Evolutionary conservation across 1,140 invertebrate species (phyloP), one percentile per base, ranked within the genome.

Genomic region (Colletes gigas): DNA sequence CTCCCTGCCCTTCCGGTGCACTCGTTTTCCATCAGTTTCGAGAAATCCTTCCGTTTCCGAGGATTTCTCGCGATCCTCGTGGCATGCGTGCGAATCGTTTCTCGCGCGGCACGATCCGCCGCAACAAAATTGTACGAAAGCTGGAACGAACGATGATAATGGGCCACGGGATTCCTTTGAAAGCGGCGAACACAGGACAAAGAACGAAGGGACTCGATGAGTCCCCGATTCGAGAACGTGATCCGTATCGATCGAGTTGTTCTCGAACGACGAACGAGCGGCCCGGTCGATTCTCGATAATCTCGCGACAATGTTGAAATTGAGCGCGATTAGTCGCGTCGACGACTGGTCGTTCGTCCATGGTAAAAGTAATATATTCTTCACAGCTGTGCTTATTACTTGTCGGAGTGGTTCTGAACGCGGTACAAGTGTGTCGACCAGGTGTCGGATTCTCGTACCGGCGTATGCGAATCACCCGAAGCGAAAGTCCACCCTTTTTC

Each of bases 101-200:
- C 1, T 50, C 65, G 44, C 30, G 68, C 76, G 63, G 44, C 77
- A 77, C 21, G 81, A 68, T 59, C 71, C 14, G 47, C n/a, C 9
- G 69, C 82, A 76, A 81, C 82, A 76, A 85, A 85, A 84, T 85
- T 85, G 77, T 55, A 81, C 69, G 75, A 62, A 78, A 52, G 67
- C 67, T 62, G 67, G 66, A 83, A 68, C 81, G 74, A 69, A 21
- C 55, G 30, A 30, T 52, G 76, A 52, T 78, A 78, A 78, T 71
- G 55, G 76, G 39, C 52, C 50, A 55, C 50, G 70, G 21, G 62
- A 19, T 50, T 30, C 59, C 4, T 63, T 72, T 67, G 41, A 69
- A 44, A 19, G 14, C 30, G 15, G 17, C 12, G 19, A 10, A 14
- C n/a, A 21, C 21, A 62, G 63, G 57, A 44, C 70, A 19, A 41